Percentiles rank a stretch among this genome's conserved stretches.
phyloP scores from a whole-genome alignment of 1,140 invertebrate species.

The Nomia melanderi region DNA sequence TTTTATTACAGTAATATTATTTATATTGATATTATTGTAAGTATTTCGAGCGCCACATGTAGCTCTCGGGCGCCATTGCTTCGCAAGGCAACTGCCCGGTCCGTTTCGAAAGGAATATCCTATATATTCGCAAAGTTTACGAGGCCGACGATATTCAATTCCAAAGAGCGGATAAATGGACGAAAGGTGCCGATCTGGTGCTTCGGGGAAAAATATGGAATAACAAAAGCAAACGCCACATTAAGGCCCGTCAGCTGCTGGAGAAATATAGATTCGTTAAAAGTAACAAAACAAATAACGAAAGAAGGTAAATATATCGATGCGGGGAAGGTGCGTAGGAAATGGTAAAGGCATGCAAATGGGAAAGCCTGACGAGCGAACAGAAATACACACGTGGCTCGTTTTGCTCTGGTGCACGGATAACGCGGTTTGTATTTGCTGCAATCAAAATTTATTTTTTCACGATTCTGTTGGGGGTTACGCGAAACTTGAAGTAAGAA shows the following conservation, averaged over 20 bases:
- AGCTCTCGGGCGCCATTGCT: too few species aligned
- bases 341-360: constrained; percentile 5
- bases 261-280: constrained; percentile 30
- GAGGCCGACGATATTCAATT: too few species aligned
- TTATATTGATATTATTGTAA: too few species aligned
- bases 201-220: constrained; percentile 3
- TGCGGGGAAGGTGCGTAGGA: background rate
- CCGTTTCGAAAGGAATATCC: too few species aligned
- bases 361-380: constrained; percentile 5
- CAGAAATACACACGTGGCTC: constrained; percentile 11
- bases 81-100: too few species aligned
- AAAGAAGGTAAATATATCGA: constrained; percentile 26
- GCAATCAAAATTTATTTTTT: too few species aligned
- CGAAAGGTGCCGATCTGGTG: background rate
- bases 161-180: background rate
- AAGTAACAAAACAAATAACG: constrained; percentile 36
- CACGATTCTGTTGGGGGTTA: too few species aligned
- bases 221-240: background rate
- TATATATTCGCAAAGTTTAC: background rate
- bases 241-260: background rate
- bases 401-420: too few species aligned
- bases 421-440: too few species aligned
- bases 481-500: too few species aligned
- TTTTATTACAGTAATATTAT: too few species aligned
- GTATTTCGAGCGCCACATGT: too few species aligned